Evolutionary conservation across 2,888 invertebrate species (phyloP).

Genomic region (Leucoptera coffeella): DNA sequence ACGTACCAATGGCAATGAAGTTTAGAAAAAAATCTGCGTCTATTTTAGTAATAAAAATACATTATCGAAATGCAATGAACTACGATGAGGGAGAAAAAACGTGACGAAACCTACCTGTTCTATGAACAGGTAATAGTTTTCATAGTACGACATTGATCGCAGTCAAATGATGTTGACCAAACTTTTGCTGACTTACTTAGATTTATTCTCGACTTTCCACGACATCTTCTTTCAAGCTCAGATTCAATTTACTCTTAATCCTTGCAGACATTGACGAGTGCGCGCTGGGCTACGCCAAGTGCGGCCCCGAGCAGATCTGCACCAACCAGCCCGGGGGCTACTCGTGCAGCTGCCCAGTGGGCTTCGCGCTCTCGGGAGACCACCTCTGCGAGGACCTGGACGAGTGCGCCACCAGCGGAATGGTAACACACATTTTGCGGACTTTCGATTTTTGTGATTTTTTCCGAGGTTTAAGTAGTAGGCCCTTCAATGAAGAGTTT

Average conservation of each 20-base stretch:
- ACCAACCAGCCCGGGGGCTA: slow-evolving; percentile 77
- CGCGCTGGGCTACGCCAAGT: slow-evolving; percentile 66
- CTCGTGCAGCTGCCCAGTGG: slow-evolving; percentile 68
- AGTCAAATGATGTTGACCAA: not conserved
- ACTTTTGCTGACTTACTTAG: too few relatives aligned
- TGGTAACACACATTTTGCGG: slow-evolving; percentile 9
- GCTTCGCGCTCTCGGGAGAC: slow-evolving; percentile 50
- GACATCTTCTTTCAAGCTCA: too few relatives aligned
- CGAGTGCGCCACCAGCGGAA: too few relatives aligned
- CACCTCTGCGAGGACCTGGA: slow-evolving; percentile 76
- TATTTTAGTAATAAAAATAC: too few relatives aligned
- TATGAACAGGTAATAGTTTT: not conserved
- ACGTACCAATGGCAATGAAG: too few relatives aligned
- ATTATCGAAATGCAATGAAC: too few relatives aligned
- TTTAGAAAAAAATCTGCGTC: too few relatives aligned
- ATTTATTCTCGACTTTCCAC: too few relatives aligned
- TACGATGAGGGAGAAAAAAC: too few relatives aligned
- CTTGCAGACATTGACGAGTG: slow-evolving; percentile 82
- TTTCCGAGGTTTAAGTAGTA: not conserved
- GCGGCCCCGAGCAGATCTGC: slow-evolving; percentile 71
- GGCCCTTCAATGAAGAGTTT: not conserved
- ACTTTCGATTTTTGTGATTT: slow-evolving; percentile 13
- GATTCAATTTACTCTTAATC: not conserved
- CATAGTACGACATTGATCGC: not conserved
- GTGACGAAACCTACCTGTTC: too few relatives aligned